phyloP scores from a whole-genome alignment of 2,888 invertebrate species.

The Drosophila hamatofila region DNA sequence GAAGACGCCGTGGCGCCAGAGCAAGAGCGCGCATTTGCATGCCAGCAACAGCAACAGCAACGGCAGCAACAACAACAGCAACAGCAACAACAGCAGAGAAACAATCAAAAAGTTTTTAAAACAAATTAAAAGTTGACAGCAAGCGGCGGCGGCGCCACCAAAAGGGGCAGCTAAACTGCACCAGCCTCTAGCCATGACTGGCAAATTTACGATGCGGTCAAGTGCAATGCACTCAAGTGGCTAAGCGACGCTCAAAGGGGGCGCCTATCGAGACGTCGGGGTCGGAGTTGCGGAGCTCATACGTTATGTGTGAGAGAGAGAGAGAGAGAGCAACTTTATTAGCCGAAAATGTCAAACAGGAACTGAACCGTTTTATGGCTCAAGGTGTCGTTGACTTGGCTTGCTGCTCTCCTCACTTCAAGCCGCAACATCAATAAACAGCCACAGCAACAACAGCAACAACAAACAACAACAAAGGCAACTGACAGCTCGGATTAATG shows the following conservation, averaged over 20 bases:
- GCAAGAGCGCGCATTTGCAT: slow-evolving; percentile 66
- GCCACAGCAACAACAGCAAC: slow-evolving; percentile 16
- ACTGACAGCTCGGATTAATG: slow-evolving; percentile 40
- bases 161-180: slow-evolving; percentile 47
- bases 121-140: slow-evolving; percentile 79
- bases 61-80: slow-evolving; percentile 18
- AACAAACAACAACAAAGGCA: slow-evolving; percentile 16
- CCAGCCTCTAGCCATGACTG: slow-evolving; percentile 58
- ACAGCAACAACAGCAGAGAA: slow-evolving; percentile 49
- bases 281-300: background rate
- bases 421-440: slow-evolving; percentile 19
- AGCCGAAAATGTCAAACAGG: slow-evolving; percentile 51
- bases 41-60: slow-evolving; percentile 40
- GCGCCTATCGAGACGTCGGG: background rate
- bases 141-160: background rate
- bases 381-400: slow-evolving; percentile 53
- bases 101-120: slow-evolving; percentile 81
- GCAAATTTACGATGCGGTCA: slow-evolving; percentile 74
- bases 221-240: slow-evolving; percentile 63
- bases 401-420: slow-evolving; percentile 2
- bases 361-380: slow-evolving; percentile 41
- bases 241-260: slow-evolving; percentile 12
- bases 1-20: slow-evolving; percentile 51
- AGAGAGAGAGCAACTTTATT: slow-evolving; percentile 47
- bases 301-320: too few relatives aligned